Evolutionary conservation across 2,113 vertebrate genomes (phyloP).

Genomic region (Pantherophis guttatus): DNA sequence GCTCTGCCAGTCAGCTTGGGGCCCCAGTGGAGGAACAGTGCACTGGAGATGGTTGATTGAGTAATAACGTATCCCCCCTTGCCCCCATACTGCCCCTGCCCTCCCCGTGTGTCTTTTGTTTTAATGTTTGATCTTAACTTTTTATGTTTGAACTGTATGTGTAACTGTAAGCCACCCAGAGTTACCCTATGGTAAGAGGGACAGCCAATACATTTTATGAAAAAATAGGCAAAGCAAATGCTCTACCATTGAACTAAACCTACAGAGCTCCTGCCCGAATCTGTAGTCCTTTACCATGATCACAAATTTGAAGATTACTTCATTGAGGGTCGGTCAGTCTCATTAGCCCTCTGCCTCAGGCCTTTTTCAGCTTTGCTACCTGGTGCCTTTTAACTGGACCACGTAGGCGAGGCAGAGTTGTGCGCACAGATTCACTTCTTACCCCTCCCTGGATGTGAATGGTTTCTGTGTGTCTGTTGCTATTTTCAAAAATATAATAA

Average conservation of each 20-base stretch:
- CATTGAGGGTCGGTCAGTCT: background rate
- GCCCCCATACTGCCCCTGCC: too few relatives aligned
- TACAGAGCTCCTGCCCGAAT: background rate
- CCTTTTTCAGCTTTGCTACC: background rate
- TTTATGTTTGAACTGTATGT: background rate
- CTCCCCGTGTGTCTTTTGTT: background rate
- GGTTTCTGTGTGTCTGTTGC: background rate
- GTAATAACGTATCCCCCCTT: background rate
- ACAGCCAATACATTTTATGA: background rate
- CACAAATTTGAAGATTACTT: background rate
- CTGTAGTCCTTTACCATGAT: background rate
- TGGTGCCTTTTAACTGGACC: background rate
- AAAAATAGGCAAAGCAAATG: background rate
- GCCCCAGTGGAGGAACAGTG: background rate
- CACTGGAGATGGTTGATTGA: background rate
- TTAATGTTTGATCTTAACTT: background rate
- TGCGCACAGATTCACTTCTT: background rate
- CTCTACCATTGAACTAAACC: background rate
- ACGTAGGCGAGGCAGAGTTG: background rate
- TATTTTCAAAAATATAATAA: background rate
- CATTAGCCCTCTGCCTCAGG: background rate
- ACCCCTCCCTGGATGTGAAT: background rate
- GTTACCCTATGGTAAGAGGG: too few relatives aligned
- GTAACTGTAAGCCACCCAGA: too few relatives aligned
- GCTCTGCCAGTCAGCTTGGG: background rate